Evolutionary conservation across 2,888 invertebrate species (phyloP), one percentile per base, ranked within the genome.

Genomic region (Dexiosoma caninum): DNA sequence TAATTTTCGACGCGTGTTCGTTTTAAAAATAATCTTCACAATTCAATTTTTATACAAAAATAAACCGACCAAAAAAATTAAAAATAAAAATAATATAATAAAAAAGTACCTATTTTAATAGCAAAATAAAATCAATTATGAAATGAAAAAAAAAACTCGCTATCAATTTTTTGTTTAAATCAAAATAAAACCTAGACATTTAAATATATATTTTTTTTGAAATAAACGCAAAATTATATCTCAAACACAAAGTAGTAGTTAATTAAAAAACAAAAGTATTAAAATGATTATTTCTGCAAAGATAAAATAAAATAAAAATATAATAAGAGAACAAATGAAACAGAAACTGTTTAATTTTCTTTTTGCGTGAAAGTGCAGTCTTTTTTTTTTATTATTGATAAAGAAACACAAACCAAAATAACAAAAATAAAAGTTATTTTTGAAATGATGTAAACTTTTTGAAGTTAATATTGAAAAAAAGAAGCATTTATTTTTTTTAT

Each of bases 11-110:
- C 77, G 77, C 81, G 81, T 77, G 81, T 77, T 77, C 62, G 23
- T 62, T 77, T 77, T 74, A 81, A 77, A 81, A 81, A 81, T 77
- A 81, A 76, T 60, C 67, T 53, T 44, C 44, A 55, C 49, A 55
- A 79, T 30, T 37, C n/a, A 70, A 64, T 70, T 74, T 37, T 77
- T 27, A 37, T 16, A 74, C 35, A 40, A 79, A 79, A 75, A 79
- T 74, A 74, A 62, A 79, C 67, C 44, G 62, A 72, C 19, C 27
- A 66, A 51, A 69, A 16, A 71, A 70, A 49, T 30, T 19, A 53
- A 42, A 55, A 49, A 8, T 27, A 40, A 42, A 66, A 59, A 40
- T 30, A 32, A 32, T 23, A 10, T 37, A 71, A 71, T n/a, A n/a
- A n/a, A n/a, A n/a, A n/a, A n/a, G n/a, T n/a, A n/a, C n/a, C 16